Conservation (phyloP, 2,113 vertebrate species). For the Thamnophis sirtalis region DNA sequence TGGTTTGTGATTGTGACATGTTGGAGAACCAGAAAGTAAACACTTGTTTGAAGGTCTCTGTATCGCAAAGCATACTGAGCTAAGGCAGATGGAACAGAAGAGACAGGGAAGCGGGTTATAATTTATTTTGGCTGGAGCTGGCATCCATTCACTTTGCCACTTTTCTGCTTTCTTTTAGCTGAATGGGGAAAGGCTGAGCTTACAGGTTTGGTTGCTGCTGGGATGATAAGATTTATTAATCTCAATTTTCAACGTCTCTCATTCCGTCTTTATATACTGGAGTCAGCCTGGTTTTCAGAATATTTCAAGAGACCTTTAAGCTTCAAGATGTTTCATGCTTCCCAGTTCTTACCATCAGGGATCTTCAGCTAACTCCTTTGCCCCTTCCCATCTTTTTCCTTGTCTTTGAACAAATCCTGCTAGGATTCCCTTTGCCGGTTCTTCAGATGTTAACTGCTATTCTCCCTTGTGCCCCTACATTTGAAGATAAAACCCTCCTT, state of each 20-base stretch:
- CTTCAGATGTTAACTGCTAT: neutral
- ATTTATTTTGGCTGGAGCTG: neutral
- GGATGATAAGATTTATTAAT: neutral
- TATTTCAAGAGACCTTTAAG: neutral
- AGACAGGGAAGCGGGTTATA: neutral
- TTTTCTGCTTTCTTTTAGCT: conserved; percentile 7
- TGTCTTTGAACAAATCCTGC: neutral
- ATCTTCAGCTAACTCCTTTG: neutral
- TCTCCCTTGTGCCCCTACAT: neutral
- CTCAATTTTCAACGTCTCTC: neutral
- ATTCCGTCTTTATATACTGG: neutral
- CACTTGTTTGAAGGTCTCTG: neutral
- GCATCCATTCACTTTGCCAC: neutral
- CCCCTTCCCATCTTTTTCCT: neutral
- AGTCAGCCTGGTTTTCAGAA: neutral
- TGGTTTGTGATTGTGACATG: neutral
- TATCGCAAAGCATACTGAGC: neutral
- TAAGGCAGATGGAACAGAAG: neutral
- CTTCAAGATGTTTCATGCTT: neutral
- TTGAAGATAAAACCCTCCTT: neutral
- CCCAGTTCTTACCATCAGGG: neutral
- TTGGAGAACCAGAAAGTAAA: neutral
- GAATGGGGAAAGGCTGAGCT: conserved; percentile 13
- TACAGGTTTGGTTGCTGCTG: conserved; percentile 6
- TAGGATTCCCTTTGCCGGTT: neutral